Evolutionary conservation across 2,888 invertebrate species (phyloP), one percentile per base, ranked within the genome.

Genomic region (Ditula angustiorana): DNA sequence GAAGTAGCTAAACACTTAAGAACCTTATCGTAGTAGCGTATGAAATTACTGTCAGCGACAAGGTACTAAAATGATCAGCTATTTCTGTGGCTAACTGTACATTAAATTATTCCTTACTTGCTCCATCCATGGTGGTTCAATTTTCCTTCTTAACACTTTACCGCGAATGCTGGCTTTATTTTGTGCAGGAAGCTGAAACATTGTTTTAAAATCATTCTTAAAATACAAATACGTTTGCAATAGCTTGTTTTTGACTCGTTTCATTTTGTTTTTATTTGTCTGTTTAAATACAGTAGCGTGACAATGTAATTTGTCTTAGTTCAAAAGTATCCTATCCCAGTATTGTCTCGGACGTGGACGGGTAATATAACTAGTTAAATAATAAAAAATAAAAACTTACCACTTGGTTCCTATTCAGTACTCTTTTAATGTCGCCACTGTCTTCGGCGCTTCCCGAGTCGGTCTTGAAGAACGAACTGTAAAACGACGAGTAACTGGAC

Each of bases 391-490:
- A 7, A 41, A 7, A 2, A 37, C 47, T 62, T 37, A 63, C 62
- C 19, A 1, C n/a, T 8, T 21, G 64, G 11, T 68, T 68, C 1
- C 69, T 65, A 2, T 30, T 66, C 4, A 61, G 70, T 5, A 21
- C 41, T 10, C 82, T 85, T 68, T 79, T 88, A 2, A 65, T 61
- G 5, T 85, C 86, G 11, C 74, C 78, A 60, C 83, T 86, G 0
- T 87, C 88, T 2, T 87, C 88, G 0, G 84, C 84, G 66, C 92
- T 91, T 16, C 87, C 86, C 0, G 86, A 94, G 60, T 95, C 95
- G 0, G 95, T 96, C 83, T 94, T 95, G 57, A 95, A 93, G 75
- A 95, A 95, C 0, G 95, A 96, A 0, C 95, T 96, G 80, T 95
- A 95, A 72, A 95, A 95, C 0, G 95, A 96, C 0, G 96, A 91